Conservation (phyloP, 2,888 invertebrate genomes). For the Drosophila kuntzei region DNA sequence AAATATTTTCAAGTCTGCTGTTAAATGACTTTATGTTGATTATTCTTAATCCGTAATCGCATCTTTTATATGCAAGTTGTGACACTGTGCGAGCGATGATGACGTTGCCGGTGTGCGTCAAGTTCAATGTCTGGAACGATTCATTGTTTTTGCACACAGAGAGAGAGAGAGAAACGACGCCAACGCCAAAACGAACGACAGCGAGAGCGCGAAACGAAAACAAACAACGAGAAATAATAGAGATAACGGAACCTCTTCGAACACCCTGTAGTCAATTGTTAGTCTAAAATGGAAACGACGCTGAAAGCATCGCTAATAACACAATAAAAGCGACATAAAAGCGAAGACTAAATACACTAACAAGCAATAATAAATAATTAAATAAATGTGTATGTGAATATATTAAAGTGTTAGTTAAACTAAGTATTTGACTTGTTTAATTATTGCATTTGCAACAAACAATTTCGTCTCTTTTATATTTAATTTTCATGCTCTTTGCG, state of each 20-base stretch:
- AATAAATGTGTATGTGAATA: neutral
- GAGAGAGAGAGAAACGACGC: slow-evolving; percentile 25
- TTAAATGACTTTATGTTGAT: slow-evolving; percentile 43
- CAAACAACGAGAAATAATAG: slow-evolving; percentile 38
- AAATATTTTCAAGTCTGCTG: slow-evolving; percentile 53
- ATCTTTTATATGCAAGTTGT: slow-evolving; percentile 34
- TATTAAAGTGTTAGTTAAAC: neutral
- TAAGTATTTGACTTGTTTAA: neutral
- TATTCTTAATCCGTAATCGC: slow-evolving; percentile 19
- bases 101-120: slow-evolving; percentile 49
- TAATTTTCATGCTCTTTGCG: neutral
- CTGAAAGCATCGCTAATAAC: slow-evolving; percentile 19
- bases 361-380: neutral
- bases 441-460: neutral
- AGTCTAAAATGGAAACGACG: slow-evolving; percentile 41
- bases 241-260: slow-evolving; percentile 51
- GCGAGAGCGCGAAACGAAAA: slow-evolving; percentile 32
- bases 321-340: neutral
- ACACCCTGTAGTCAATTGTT: slow-evolving; percentile 32
- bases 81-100: slow-evolving; percentile 65
- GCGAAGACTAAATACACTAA: slow-evolving; percentile 13
- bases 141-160: neutral
- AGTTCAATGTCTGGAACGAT: slow-evolving; percentile 72
- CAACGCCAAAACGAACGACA: slow-evolving; percentile 14
- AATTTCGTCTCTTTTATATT: neutral